Evolutionary conservation across 2,888 invertebrate species (phyloP).

Genomic region (Linnaemya vulpina): DNA sequence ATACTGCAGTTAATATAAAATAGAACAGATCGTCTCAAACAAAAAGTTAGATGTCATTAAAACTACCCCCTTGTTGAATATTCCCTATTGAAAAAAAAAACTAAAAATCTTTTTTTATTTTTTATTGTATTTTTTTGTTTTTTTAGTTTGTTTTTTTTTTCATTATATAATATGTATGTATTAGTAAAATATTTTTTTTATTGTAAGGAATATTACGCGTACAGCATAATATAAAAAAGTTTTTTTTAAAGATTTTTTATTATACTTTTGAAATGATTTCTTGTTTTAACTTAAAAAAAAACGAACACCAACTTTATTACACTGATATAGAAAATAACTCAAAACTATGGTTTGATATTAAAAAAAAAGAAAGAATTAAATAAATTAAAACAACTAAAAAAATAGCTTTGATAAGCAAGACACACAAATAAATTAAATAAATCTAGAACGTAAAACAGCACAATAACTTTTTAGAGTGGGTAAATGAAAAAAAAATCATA

Average conservation of each 20-base stretch:
- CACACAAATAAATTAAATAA: constrained; percentile 59
- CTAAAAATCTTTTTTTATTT: constrained; percentile 33
- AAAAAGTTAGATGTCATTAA: background rate
- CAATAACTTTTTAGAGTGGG: constrained; percentile 31
- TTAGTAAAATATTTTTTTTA: constrained; percentile 78
- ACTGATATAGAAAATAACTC: constrained; percentile 68
- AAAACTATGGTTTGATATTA: constrained; percentile 42
- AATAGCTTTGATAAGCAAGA: constrained; percentile 49
- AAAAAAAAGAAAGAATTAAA: constrained; percentile 36
- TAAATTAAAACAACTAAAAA: constrained; percentile 39
- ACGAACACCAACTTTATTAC: constrained; percentile 76
- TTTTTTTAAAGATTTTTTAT: constrained; percentile 60
- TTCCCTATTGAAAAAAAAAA: background rate
- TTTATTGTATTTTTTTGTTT: constrained; percentile 73
- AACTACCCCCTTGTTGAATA: background rate
- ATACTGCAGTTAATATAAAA: no score
- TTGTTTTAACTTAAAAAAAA: constrained; percentile 72
- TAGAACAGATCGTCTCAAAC: no score
- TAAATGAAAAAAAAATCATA: constrained; percentile 51
- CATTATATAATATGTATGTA: constrained; percentile 77
- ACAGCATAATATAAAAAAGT: constrained; percentile 74
- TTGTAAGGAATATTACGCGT: constrained; percentile 76
- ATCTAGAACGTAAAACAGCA: constrained; percentile 58
- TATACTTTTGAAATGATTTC: constrained; percentile 62
- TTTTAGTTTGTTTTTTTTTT: constrained; percentile 74